Conservation (phyloP, 2,888 invertebrate species). For the Pyrochroa serraticornis region DNA sequence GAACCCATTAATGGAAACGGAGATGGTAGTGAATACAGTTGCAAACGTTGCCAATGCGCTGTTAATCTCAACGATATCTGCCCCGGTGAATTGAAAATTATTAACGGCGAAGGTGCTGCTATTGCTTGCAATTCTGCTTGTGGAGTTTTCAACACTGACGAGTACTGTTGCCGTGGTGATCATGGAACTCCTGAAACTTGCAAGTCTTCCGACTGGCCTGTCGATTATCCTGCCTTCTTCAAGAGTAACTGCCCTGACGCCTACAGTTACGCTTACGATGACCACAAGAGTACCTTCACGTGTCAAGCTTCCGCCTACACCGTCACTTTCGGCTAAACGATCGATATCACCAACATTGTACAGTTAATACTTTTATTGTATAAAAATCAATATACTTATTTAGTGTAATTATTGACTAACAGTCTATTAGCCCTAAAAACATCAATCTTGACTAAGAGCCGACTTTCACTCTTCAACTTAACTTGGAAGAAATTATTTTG, state of each 20-base stretch:
- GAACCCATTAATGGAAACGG: slow-evolving; percentile 44
- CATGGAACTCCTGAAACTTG: slow-evolving; percentile 57
- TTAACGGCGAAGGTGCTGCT: slow-evolving; percentile 39
- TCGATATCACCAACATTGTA: not conserved
- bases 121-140: slow-evolving; percentile 61
- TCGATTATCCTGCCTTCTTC: slow-evolving; percentile 56
- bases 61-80: slow-evolving; percentile 53
- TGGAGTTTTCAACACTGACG: slow-evolving; percentile 56
- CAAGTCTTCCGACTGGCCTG: slow-evolving; percentile 49
- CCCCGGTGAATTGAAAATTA: slow-evolving; percentile 50
- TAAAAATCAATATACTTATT: too few relatives aligned
- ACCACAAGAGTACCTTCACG: slow-evolving; percentile 59
- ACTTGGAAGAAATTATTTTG: too few relatives aligned
- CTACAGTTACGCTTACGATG: slow-evolving; percentile 64
- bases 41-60: slow-evolving; percentile 49
- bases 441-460: too few relatives aligned
- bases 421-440: too few relatives aligned
- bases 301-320: slow-evolving; percentile 51
- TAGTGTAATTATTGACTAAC: not conserved
- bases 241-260: slow-evolving; percentile 61
- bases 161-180: slow-evolving; percentile 59
- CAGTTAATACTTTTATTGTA: not conserved
- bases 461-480: too few relatives aligned
- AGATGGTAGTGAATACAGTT: slow-evolving; percentile 50
- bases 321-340: slow-evolving; percentile 44